A percentile compares a stretch with the other conserved stretches of the same genome.
Evolutionary conservation across 1,140 invertebrate genomes (phyloP).

Genomic region (Drosophila suzukii): DNA sequence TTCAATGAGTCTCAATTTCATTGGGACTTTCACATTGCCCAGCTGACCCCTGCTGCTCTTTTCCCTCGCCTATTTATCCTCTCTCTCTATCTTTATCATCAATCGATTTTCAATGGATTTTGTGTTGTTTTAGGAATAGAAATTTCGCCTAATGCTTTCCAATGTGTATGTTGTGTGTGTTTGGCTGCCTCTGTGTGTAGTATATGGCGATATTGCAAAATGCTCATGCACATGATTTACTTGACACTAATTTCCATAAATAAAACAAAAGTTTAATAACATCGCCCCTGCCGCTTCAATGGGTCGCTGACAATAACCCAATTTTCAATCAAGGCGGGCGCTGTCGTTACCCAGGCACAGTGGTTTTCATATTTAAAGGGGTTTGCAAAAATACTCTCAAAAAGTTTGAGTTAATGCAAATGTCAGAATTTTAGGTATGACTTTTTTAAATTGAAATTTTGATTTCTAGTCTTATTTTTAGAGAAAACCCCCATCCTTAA

Average conservation of each 20-base stretch:
- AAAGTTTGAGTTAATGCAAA: too few species aligned
- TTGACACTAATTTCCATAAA: slow-evolving; percentile 83
- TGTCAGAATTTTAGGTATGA: too few species aligned
- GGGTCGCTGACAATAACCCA: slow-evolving; percentile 76
- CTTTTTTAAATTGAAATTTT: too few species aligned
- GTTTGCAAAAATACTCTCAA: background rate
- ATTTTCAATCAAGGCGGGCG: slow-evolving; percentile 72
- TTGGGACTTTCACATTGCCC: slow-evolving; percentile 50
- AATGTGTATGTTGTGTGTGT: slow-evolving; percentile 11
- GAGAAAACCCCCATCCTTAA: too few species aligned
- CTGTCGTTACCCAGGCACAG: slow-evolving; percentile 26
- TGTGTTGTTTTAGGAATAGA: slow-evolving; percentile 39
- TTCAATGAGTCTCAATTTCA: slow-evolving; percentile 56
- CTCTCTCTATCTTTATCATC: slow-evolving; percentile 18
- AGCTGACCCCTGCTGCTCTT: slow-evolving; percentile 34
- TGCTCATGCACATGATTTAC: slow-evolving; percentile 77
- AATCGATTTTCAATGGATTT: slow-evolving; percentile 54
- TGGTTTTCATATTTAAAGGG: background rate
- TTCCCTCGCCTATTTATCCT: slow-evolving; percentile 1
- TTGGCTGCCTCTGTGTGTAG: slow-evolving; percentile 16
- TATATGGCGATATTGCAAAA: slow-evolving; percentile 38
- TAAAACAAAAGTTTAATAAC: slow-evolving; percentile 77
- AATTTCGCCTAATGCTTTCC: slow-evolving; percentile 51
- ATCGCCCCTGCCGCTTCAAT: slow-evolving; percentile 43
- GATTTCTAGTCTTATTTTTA: too few species aligned